phyloP scores from a whole-genome alignment of 1,140 invertebrate genomes.

The Venustaconcha ellipsiformis region DNA sequence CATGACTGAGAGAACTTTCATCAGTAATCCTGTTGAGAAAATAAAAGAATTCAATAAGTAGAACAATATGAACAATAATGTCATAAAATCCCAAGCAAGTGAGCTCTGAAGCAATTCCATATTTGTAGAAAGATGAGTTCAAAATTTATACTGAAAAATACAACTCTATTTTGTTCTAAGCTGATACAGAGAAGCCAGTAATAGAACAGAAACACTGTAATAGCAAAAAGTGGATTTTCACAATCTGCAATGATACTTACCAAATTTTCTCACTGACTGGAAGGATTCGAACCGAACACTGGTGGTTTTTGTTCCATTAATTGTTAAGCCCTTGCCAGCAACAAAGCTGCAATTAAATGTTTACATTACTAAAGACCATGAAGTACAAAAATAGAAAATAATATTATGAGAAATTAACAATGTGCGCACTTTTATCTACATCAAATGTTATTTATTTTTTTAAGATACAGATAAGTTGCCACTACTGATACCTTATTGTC shows the following conservation, averaged over 20 bases:
- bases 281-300: constrained; percentile 20
- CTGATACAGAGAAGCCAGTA: not conserved
- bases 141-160: too few species aligned
- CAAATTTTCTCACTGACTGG: constrained; percentile 43
- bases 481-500: too few species aligned
- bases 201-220: not conserved
- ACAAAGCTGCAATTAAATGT: constrained; percentile 27
- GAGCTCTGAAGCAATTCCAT: too few species aligned
- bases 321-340: constrained; percentile 7
- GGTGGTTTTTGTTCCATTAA: constrained; percentile 19
- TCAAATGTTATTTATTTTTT: not conserved
- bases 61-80: too few species aligned
- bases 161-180: not conserved
- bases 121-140: too few species aligned
- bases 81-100: too few species aligned
- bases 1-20: constrained; percentile 46
- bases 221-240: not conserved
- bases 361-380: constrained; percentile 9
- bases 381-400: constrained; percentile 10
- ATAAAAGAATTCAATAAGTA: constrained; percentile 1
- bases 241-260: constrained; percentile 16
- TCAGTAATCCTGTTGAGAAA: constrained; percentile 37
- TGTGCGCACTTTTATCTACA: constrained; percentile 4
- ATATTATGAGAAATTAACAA: constrained; percentile 4
- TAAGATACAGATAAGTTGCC: too few species aligned